These are phyloP conservation scores for Odontothrips loti DNA, from an alignment of 2,888 invertebrate species.

Conservation along the genomic window DNA sequence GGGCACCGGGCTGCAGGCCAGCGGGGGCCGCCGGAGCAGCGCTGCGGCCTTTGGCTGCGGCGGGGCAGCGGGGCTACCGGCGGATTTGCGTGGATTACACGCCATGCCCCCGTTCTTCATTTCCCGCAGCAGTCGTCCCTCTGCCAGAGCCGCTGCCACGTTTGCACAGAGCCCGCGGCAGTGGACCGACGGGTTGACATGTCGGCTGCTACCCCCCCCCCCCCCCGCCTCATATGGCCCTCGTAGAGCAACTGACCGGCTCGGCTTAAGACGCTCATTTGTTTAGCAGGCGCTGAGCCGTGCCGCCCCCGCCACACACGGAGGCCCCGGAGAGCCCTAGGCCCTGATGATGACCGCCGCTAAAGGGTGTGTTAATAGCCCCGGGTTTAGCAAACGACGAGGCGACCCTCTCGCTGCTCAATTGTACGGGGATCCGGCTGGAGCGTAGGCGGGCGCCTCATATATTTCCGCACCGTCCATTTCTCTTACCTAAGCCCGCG, in stretches of 20 bases:
- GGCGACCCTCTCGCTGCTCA: neutral
- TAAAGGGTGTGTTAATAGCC: neutral
- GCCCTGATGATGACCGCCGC: neutral
- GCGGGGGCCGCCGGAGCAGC: no score
- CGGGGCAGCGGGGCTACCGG: no score
- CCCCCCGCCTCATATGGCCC: neutral
- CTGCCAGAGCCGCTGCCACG: no score
- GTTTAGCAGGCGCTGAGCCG: neutral
- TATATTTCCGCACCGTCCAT: neutral
- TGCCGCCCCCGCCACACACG: neutral
- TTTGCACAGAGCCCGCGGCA: neutral
- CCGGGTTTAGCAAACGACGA: neutral
- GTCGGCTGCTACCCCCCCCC: neutral
- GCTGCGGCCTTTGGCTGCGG: no score
- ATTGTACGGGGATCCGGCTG: neutral
- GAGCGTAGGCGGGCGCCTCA: neutral
- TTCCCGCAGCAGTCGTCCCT: no score
- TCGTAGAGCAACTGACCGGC: neutral
- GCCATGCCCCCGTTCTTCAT: no score
- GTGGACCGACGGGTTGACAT: neutral
- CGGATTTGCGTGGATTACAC: no score
- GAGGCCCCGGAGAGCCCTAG: neutral
- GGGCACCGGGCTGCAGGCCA: no score
- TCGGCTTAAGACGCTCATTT: neutral
- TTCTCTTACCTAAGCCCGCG: neutral